phyloP scores from a whole-genome alignment of 2,797 vertebrate genomes.

The Sebastes goodei region DNA sequence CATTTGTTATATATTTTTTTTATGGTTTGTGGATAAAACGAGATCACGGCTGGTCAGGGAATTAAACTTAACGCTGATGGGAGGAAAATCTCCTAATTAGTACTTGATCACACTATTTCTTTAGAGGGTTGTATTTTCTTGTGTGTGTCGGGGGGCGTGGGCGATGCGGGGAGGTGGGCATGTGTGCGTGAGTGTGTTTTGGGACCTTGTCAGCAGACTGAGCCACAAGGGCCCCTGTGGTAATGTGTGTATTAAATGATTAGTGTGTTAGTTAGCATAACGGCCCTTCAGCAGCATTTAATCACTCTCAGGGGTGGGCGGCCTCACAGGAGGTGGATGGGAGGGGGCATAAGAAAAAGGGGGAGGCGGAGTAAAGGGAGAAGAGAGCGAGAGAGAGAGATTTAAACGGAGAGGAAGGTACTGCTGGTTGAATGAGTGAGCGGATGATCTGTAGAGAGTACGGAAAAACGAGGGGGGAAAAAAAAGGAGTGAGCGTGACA shows the following conservation, averaged over 20 bases:
- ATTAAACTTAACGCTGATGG: conserved; percentile 71
- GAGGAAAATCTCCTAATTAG: conserved; percentile 75
- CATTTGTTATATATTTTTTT: conserved; percentile 55
- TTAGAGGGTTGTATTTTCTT: conserved; percentile 67
- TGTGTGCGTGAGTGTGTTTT: conserved; percentile 75
- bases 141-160: conserved; percentile 29
- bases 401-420: conserved; percentile 61
- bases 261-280: conserved; percentile 86
- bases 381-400: background rate
- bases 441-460: conserved; percentile 58
- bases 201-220: conserved; percentile 82
- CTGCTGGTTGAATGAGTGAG: conserved; percentile 65
- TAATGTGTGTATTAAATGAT: conserved; percentile 87
- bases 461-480: conserved; percentile 4
- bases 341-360: conserved; percentile 10
- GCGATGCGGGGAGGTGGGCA: conserved; percentile 49
- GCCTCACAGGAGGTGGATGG: conserved; percentile 77
- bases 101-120: conserved; percentile 76
- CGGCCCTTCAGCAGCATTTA: conserved; percentile 83
- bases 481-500: conserved; percentile 35
- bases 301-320: conserved; percentile 84
- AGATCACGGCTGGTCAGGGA: conserved; percentile 69
- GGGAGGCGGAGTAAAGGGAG: conserved; percentile 35
- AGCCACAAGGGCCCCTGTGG: conserved; percentile 82
- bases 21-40: conserved; percentile 68